phyloP scores from a whole-genome alignment of 1,140 invertebrate genomes.

The Orussus abietinus region DNA sequence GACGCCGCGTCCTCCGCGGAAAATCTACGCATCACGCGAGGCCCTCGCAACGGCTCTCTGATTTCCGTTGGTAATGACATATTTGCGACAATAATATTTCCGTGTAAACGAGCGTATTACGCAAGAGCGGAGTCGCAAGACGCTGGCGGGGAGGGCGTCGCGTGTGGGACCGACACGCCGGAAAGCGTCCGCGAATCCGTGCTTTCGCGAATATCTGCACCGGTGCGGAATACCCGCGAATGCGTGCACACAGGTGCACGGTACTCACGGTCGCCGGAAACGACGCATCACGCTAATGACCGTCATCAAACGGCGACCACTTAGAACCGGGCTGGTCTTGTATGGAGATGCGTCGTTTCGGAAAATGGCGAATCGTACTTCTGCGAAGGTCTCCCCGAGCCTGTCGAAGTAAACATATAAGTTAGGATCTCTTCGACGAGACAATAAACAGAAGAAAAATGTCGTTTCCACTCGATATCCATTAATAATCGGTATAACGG shows the following conservation, averaged over 20 bases:
- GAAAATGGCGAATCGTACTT: constrained; percentile 4
- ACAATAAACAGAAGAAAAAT: no score
- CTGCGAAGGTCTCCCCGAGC: no score
- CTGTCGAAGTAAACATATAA: no score
- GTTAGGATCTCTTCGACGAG: no score
- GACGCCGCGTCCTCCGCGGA: constrained; percentile 22
- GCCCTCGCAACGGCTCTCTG: constrained; percentile 34
- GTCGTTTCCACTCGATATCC: no score
- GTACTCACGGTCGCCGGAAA: constrained; percentile 51
- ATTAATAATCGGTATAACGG: no score
- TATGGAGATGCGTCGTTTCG: constrained; percentile 32
- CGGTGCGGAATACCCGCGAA: background rate
- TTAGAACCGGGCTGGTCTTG: constrained; percentile 42
- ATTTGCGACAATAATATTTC: constrained; percentile 46
- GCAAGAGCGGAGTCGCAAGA: constrained; percentile 31
- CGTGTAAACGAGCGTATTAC: constrained; percentile 45
- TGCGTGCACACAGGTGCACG: constrained; percentile 30
- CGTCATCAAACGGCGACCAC: constrained; percentile 51
- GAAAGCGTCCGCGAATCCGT: no score
- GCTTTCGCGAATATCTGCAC: no score
- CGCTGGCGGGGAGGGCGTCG: constrained; percentile 9
- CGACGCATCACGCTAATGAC: constrained; percentile 53
- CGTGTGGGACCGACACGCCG: no score
- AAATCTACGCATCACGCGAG: constrained; percentile 39
- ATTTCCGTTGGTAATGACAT: constrained; percentile 46